Conservation (phyloP, 30 jellyfish, hydroid and myxozoan genomes). For the Turritopsis dohrnii region DNA sequence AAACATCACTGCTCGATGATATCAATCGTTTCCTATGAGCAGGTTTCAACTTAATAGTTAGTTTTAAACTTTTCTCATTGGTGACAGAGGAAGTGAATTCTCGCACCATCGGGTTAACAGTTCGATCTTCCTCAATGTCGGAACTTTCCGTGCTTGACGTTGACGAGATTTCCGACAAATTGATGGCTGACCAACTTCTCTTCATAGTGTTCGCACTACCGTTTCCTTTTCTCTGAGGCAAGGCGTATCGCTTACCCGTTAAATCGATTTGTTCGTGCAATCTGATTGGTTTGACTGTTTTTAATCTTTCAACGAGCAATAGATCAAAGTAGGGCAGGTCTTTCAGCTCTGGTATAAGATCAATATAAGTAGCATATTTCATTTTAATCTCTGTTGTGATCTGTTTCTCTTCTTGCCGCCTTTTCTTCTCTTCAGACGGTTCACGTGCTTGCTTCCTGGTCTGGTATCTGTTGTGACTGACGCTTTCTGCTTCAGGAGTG, state of each 20-base stretch:
- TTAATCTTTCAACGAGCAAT: constrained; percentile 75
- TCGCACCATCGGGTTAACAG: neutral
- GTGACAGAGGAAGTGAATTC: constrained; percentile 21
- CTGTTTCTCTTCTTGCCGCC: neutral
- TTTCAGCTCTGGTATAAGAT: constrained; percentile 62
- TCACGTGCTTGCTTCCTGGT: neutral
- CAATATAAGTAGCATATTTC: constrained; percentile 56
- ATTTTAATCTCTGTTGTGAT: neutral
- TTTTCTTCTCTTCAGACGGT: constrained; percentile 3
- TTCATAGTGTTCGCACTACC: neutral
- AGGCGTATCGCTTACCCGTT: neutral
- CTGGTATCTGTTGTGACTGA: neutral
- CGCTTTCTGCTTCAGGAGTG: neutral
- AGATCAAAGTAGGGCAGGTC: constrained; percentile 70
- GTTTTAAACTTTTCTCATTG: constrained; percentile 6
- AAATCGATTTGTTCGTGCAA: constrained; percentile 13
- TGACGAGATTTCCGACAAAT: constrained; percentile 10
- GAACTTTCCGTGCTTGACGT: constrained; percentile 6
- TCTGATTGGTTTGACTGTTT: constrained; percentile 36
- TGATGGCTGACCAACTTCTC: constrained; percentile 9
- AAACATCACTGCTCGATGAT: constrained; percentile 23
- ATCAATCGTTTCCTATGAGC: neutral
- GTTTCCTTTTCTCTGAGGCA: neutral
- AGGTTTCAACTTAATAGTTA: constrained; percentile 17
- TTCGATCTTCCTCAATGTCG: constrained; percentile 1